A percentile compares a stretch with the other conserved stretches of the same genome.
Conservation (phyloP, 2,888 invertebrate genomes). For the Acanthosoma haemorrhoidale region DNA sequence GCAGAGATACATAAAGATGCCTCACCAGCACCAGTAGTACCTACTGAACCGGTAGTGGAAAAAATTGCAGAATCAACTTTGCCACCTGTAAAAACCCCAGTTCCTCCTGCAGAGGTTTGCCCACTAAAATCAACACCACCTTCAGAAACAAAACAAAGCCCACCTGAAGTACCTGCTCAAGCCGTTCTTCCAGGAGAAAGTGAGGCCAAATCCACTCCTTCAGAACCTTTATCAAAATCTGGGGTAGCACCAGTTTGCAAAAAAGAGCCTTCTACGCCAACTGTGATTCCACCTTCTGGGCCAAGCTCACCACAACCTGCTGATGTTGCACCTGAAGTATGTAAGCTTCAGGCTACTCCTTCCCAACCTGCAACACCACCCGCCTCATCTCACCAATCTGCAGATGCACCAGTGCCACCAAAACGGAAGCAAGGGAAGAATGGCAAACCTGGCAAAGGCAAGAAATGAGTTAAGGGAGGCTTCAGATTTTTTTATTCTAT, state of each 20-base stretch:
- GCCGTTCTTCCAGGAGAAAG: conserved; percentile 33
- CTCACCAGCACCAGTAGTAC: not conserved
- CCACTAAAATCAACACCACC: conserved; percentile 27
- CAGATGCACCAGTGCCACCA: conserved; percentile 41
- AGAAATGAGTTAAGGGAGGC: conserved; percentile 1
- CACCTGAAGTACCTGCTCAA: conserved; percentile 31
- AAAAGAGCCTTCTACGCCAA: conserved; percentile 33
- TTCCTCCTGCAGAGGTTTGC: not conserved
- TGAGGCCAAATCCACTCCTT: conserved; percentile 9
- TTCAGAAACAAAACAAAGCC: conserved; percentile 34
- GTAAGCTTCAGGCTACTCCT: conserved; percentile 14
- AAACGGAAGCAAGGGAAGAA: conserved; percentile 34
- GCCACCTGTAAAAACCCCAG: not conserved
- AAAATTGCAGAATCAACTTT: not conserved
- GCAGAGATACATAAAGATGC: conserved; percentile 41
- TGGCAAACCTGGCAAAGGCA: conserved; percentile 34
- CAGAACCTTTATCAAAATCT: conserved; percentile 12
- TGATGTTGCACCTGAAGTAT: conserved; percentile 15
- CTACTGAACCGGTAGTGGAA: not conserved
- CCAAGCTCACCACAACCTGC: conserved; percentile 30
- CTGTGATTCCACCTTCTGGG: conserved; percentile 35
- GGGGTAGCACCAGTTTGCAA: not conserved
- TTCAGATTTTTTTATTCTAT: not conserved
- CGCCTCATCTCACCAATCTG: not conserved
- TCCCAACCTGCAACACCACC: conserved; percentile 15